These are phyloP conservation scores for Dunckerocampus dactyliophorus DNA, from an alignment of 2,113 vertebrate genomes.

Conservation along the genomic window DNA sequence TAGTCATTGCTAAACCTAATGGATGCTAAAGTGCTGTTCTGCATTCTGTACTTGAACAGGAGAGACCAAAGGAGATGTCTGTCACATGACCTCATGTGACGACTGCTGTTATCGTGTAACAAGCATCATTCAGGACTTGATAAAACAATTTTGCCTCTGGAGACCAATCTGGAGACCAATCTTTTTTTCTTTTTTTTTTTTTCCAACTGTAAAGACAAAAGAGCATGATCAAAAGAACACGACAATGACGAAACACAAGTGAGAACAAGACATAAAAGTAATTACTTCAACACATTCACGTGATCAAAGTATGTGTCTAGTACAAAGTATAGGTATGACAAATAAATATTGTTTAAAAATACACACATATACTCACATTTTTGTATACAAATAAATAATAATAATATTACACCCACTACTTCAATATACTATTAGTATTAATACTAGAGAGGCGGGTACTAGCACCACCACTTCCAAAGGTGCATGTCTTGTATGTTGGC, in stretches of 20 bases:
- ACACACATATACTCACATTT: no score
- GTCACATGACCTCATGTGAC: slow-evolving; percentile 4
- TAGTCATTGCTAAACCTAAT: background rate
- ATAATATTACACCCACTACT: no score
- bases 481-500: no score
- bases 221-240: slow-evolving; percentile 2
- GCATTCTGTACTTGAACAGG: background rate
- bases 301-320: slow-evolving; percentile 2
- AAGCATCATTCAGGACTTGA: background rate
- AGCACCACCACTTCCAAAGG: no score
- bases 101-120: background rate
- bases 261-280: no score
- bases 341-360: no score
- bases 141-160: background rate
- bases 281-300: slow-evolving; percentile 1
- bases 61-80: background rate
- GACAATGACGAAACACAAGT: background rate
- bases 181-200: background rate
- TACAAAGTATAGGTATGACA: no score
- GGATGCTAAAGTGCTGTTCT: no score
- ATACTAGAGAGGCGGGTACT: no score
- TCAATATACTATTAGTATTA: no score
- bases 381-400: no score
- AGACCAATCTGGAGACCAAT: slow-evolving; percentile 2
- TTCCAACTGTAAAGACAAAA: background rate